A percentile compares a stretch with the other conserved stretches of the same genome.
Evolutionary conservation across 2,797 vertebrate genomes (phyloP).

Genomic region (Amphiprion clarkii): DNA sequence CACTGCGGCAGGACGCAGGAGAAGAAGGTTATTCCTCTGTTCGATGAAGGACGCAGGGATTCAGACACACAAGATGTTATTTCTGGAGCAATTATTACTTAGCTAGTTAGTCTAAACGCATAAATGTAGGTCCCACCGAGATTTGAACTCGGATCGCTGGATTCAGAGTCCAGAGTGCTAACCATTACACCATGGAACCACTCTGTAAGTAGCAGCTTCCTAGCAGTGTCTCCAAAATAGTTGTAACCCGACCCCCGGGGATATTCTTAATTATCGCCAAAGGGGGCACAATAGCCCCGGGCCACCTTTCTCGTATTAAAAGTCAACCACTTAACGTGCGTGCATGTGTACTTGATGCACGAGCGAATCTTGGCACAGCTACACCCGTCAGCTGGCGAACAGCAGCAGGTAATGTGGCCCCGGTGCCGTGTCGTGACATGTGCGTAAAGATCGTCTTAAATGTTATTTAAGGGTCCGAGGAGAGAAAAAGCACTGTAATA

Average conservation of each 20-base stretch:
- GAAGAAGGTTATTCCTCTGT: constrained; percentile 31
- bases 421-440: not conserved
- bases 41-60: not conserved
- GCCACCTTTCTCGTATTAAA: constrained; percentile 3
- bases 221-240: not conserved
- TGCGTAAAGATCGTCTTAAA: constrained; percentile 12
- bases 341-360: not conserved
- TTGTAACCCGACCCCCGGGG: constrained; percentile 35
- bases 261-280: constrained; percentile 27
- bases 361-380: not conserved
- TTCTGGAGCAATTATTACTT: not conserved
- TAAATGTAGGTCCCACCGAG: constrained; percentile 64
- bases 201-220: too few species aligned
- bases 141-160: constrained; percentile 79
- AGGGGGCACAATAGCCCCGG: not conserved
- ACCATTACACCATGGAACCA: constrained; percentile 45
- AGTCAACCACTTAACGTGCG: not conserved
- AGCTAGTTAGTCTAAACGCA: not conserved
- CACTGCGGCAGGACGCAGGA: constrained; percentile 41
- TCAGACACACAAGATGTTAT: not conserved
- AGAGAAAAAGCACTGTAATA: not conserved
- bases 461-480: constrained; percentile 6
- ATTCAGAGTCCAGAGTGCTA: constrained; percentile 79
- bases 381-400: constrained; percentile 2
- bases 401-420: constrained; percentile 1